Conservation (phyloP, 2,797 vertebrate genomes). For the Loriculus beryllinus region DNA sequence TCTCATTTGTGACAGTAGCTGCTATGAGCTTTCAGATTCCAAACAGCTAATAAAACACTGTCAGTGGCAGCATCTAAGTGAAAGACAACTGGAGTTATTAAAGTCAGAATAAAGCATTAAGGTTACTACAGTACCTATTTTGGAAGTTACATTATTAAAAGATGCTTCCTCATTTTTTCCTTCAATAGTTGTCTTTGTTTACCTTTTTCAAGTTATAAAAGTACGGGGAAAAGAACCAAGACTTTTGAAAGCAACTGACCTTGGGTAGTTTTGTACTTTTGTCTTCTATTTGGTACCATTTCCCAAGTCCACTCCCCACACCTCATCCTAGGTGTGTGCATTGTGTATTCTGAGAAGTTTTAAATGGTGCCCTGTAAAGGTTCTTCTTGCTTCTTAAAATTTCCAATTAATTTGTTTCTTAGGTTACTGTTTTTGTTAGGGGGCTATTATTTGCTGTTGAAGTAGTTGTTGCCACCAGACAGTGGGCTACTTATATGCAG, state of each 20-base stretch:
- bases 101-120: neutral
- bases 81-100: neutral
- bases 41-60: neutral
- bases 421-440: neutral
- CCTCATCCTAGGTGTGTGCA: neutral
- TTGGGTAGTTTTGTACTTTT: neutral
- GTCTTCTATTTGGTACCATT: neutral
- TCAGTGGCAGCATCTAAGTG: neutral
- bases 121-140: neutral
- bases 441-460: neutral
- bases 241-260: neutral
- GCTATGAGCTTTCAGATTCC: neutral
- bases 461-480: neutral
- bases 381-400: neutral
- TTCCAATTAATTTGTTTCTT: neutral
- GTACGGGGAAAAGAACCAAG: neutral
- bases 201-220: neutral
- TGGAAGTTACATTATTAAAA: neutral
- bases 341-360: neutral
- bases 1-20: neutral
- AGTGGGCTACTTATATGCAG: neutral
- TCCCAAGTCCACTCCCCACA: neutral
- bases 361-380: neutral
- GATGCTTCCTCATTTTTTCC: neutral
- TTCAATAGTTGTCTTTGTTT: neutral